Evolutionary conservation across 2,888 invertebrate species (phyloP).

Genomic region (Mylabris sibirica): DNA sequence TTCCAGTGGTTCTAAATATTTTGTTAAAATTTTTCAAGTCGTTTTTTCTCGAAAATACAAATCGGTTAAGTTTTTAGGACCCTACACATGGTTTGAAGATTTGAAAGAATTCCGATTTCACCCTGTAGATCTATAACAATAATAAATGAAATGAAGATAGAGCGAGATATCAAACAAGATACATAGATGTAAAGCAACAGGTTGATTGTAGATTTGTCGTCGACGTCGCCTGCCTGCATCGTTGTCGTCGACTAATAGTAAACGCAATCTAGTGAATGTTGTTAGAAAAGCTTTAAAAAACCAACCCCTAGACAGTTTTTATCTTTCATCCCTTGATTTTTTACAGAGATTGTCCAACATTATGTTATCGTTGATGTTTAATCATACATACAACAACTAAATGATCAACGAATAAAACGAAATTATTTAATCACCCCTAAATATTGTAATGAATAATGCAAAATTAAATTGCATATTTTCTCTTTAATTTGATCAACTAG

Average conservation of each 20-base stretch:
- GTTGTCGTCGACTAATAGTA: background rate
- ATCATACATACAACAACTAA: background rate
- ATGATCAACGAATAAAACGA: too few relatives aligned
- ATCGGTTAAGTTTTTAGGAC: too few relatives aligned
- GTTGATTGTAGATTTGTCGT: constrained; percentile 11
- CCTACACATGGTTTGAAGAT: too few relatives aligned
- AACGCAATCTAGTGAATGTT: background rate
- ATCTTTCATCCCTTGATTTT: background rate
- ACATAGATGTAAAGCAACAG: background rate
- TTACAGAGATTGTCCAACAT: background rate
- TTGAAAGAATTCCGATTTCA: too few relatives aligned
- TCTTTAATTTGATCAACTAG: background rate
- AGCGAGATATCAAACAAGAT: background rate
- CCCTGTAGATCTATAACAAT: too few relatives aligned
- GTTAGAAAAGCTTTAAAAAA: background rate
- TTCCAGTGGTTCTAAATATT: too few relatives aligned
- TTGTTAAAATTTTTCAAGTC: too few relatives aligned
- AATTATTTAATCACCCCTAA: too few relatives aligned
- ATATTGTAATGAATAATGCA: too few relatives aligned
- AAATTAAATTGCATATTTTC: too few relatives aligned
- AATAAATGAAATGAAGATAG: constrained; percentile 5
- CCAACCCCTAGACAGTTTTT: background rate
- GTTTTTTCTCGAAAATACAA: too few relatives aligned
- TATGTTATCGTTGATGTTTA: background rate
- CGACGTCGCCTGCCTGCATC: background rate